Conservation (phyloP, 1,140 invertebrate genomes). For the Euschistus heros region DNA sequence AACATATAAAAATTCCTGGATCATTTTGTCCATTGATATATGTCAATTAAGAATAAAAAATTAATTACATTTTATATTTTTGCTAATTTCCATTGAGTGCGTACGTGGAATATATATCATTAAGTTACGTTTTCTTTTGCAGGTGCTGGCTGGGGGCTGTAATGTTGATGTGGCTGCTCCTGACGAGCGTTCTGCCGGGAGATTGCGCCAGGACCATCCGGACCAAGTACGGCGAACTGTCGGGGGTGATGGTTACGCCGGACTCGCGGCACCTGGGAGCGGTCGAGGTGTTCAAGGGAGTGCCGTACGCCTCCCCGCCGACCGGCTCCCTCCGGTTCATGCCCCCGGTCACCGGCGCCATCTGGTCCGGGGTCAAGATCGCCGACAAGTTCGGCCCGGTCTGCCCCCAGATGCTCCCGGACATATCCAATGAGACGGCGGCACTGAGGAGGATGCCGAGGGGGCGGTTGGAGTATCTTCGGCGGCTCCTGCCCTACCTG, state of each 20-base stretch:
- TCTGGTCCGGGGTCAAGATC: constrained; percentile 82
- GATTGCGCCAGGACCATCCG: constrained; percentile 52
- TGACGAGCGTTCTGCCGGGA: background rate
- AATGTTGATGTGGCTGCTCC: constrained; percentile 16
- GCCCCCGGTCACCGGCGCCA: constrained; percentile 81
- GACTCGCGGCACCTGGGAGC: constrained; percentile 69
- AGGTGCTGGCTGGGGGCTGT: background rate
- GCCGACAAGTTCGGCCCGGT: constrained; percentile 79
- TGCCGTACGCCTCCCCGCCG: constrained; percentile 90
- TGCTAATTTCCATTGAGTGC: too few species aligned
- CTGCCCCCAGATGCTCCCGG: constrained; percentile 78
- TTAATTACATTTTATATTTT: too few species aligned
- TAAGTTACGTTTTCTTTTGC: background rate
- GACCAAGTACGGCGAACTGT: constrained; percentile 81
- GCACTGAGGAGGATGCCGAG: constrained; percentile 72
- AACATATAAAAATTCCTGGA: too few species aligned
- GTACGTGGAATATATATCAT: too few species aligned
- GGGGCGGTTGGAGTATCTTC: constrained; percentile 74
- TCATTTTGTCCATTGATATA: too few species aligned
- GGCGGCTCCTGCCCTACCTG: constrained; percentile 72
- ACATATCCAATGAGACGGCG: constrained; percentile 68
- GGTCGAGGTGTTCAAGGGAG: constrained; percentile 86
- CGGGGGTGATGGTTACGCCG: constrained; percentile 74
- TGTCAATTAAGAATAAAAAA: too few species aligned
- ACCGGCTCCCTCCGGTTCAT: constrained; percentile 82